Base-by-base conservation (phyloP, 2,888 invertebrate genomes). In the Empis livida region DNA sequence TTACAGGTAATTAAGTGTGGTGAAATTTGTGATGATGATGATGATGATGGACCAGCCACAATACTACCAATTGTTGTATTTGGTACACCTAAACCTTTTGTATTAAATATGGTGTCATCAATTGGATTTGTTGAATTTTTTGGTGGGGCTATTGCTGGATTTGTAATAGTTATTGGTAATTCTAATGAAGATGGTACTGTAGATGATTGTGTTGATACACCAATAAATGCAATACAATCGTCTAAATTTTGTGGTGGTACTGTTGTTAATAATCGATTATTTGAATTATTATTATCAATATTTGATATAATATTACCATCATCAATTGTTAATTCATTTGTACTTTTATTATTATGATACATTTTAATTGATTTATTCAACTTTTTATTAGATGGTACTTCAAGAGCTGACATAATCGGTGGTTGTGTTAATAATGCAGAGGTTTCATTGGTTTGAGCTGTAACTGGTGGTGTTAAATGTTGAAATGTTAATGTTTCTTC, bases 371-470 rank as follows among this genome's bases (percentile, higher is more conserved):
- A 37, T 27, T 45, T 27, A 42, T 2, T 27, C 44, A 42, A 35
- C 30, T 49, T 55, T 23, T 51, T 65, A 51, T 70, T 79, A 35
- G 74, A 73, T 6, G 85, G 84, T 20, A 82, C 75, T 64, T 87
- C 87, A 23, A 83, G 67, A 0, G 87, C 57, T 2, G 87, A 83
- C 88, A 88, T 88, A 45, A 88, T 88, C 1, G 88, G 80, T 3
- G 79, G 84, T 64, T 82, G 84, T 60, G 85, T 77, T 14, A 86
- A 71, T 11, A 81, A 77, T 5, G 83, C 73, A 55, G 83, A 86
- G 0, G 87, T 87, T 64, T 86, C 87, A 5, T 80, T 76, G 0
- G 85, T 83, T 52, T 79, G 75, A 48, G 62, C 45, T 30, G 30
- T 30, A n/a, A 27, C 14, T 14, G 20, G 41, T 27, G 20, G 41